Base-by-base conservation (phyloP, 2,888 invertebrate genomes). In the Malachius bipustulatus region DNA sequence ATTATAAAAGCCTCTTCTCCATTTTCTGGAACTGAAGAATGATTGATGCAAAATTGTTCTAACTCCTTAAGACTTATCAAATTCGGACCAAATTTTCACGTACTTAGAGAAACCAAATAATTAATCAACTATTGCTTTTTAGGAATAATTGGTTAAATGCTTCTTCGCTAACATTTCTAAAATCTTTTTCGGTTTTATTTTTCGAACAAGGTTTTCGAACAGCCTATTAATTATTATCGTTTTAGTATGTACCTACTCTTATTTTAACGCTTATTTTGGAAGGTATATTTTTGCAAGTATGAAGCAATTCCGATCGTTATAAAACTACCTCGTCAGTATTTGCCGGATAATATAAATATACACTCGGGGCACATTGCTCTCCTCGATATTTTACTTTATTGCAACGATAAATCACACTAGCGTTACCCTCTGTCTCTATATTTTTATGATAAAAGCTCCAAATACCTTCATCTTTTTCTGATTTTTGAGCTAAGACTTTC, bases 141-240 rank as follows among this genome's bases (percentile, higher is more conserved):
- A 37, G 37, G 26, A 38, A 26, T 34, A n/a, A n/a, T n/a, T n/a
- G n/a, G 34, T 4, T 13, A 34, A 16, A 16, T 40, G 32, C 30
- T 40, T 40, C 28, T 35, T 38, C 3, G 8, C 11, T 35, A 40
- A 38, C 35, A 34, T 35, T 13, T 40, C 40, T 2, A 40, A 2
- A 38, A 40, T 30, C 16, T 40, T 40, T 35, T 40, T 40, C 15
- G 38, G 40, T 38, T 40, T 35, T 34, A 34, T 30, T 39, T 39
- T 39, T 36, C 36, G 19, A 28, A 36, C 39, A 12, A 19, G 15
- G 8, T 37, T 14, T 26, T 35, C 38, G n/a, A 40, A 30, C 10
- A 14, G 14, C 26, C n/a, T 38, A 13, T 2, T 28, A 12, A 27
- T 4, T 30, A 16, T n/a, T n/a, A n/a, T n/a, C n/a, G n/a, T n/a